Evolutionary conservation across 2,113 vertebrate species (phyloP), one percentile per base, ranked within the genome.

Genomic region (Motacilla alba): DNA sequence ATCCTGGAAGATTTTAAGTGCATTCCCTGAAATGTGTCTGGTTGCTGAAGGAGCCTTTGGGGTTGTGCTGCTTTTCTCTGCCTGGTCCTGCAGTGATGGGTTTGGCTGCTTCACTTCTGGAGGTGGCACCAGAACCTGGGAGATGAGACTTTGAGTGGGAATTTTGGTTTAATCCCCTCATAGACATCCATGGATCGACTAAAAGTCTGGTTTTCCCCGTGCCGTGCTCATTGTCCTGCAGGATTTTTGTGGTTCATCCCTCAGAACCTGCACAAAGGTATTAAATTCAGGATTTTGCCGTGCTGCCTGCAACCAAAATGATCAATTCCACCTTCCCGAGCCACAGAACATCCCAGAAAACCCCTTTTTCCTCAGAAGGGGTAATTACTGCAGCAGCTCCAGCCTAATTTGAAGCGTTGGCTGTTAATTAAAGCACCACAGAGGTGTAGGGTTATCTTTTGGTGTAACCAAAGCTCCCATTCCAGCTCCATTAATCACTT

Each of bases 341-440:
- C 72, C 81, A 50, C 67, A 13, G 84, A 91, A 90, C 85, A 87
- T 78, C 93, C 83, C 66, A 82, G 37, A 72, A 82, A 95, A 70
- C 33, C 63, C 39, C n/a, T 35, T 96, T 96, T 80, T 97, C 78
- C 50, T 50, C 77, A 80, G 93, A 94, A 98, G 94, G 93, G 96
- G 98, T 98, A 98, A 98, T 98, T 98, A 98, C 97, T 97, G 97
- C 92, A 94, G 96, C 97, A 90, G 93, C 94, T 97, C 83, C 95
- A 89, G 97, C 95, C 97, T 98, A 96, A 97, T 98, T 97, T 69
- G 97, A 98, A 98, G 98, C 85, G 93, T 97, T 98, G 93, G 97
- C 95, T 97, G 98, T 99, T 99, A 99, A 99, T 99, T 99, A 99
- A 99, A 98, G 72, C 97, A 97, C 95, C 80, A 79, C 89, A 55